A percentile compares a stretch with the other conserved stretches of the same genome.
Conservation (phyloP, 2,797 vertebrate species). For the Cyclura pinguis region DNA sequence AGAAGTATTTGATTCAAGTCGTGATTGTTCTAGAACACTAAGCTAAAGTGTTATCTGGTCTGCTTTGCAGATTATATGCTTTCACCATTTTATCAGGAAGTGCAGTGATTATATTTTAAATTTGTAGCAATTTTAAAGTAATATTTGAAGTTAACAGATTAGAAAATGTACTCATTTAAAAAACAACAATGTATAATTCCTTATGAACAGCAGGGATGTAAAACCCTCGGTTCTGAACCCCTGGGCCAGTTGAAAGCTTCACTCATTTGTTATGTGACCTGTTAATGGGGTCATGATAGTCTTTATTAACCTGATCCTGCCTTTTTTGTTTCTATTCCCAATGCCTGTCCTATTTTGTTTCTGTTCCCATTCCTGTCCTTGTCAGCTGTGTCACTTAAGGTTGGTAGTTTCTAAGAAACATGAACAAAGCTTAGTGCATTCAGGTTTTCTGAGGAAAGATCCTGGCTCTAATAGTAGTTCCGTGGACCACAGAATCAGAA, state of each 20-base stretch:
- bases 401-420: background rate
- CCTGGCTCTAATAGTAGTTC: background rate
- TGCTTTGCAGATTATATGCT: background rate
- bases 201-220: background rate
- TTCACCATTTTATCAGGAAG: background rate
- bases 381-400: background rate
- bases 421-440: conserved; percentile 6
- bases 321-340: background rate
- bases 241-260: background rate
- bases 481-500: background rate
- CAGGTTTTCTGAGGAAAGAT: background rate
- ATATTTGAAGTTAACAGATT: background rate
- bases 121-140: background rate
- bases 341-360: too few relatives aligned
- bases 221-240: background rate
- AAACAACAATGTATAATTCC: background rate
- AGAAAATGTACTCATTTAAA: background rate
- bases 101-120: background rate
- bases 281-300: background rate
- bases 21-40: background rate
- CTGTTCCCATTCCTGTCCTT: background rate
- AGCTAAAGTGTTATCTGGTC: background rate
- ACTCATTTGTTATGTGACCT: background rate
- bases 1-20: conserved; percentile 11
- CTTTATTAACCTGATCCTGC: conserved; percentile 6